Conservation (phyloP, 2,113 vertebrate species). For the Cygnus buccinator region DNA sequence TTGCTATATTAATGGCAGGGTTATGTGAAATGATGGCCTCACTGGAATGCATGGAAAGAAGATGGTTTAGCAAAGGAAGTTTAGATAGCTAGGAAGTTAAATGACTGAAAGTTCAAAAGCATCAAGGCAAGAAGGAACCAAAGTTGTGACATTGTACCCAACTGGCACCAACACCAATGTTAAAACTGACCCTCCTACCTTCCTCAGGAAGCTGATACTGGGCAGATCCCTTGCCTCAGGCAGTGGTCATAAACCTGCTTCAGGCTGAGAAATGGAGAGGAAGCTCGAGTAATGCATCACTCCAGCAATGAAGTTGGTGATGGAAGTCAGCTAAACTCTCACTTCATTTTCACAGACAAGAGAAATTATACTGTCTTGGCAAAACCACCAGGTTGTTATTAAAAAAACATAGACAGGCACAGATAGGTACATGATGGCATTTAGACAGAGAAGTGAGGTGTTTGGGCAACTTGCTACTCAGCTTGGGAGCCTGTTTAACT, state of each 20-base stretch:
- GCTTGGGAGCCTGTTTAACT: neutral
- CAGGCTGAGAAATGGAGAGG: neutral
- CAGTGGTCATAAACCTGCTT: neutral
- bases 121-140: neutral
- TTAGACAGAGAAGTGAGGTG: neutral
- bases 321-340: neutral
- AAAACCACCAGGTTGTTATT: neutral
- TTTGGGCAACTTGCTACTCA: neutral
- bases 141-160: neutral
- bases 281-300: neutral
- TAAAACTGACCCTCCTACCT: fast-evolving
- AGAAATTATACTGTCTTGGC: neutral
- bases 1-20: neutral
- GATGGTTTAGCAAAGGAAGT: neutral
- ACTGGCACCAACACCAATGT: neutral
- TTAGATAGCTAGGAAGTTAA: neutral
- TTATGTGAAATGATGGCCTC: neutral
- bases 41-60: neutral
- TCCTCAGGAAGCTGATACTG: neutral
- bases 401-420: neutral
- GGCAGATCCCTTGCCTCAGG: neutral
- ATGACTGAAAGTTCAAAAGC: neutral
- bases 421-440: neutral
- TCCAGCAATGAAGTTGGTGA: neutral
- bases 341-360: neutral